phyloP scores from a whole-genome alignment of 2,113 vertebrate genomes.

The Brachypodius melanocephalos region DNA sequence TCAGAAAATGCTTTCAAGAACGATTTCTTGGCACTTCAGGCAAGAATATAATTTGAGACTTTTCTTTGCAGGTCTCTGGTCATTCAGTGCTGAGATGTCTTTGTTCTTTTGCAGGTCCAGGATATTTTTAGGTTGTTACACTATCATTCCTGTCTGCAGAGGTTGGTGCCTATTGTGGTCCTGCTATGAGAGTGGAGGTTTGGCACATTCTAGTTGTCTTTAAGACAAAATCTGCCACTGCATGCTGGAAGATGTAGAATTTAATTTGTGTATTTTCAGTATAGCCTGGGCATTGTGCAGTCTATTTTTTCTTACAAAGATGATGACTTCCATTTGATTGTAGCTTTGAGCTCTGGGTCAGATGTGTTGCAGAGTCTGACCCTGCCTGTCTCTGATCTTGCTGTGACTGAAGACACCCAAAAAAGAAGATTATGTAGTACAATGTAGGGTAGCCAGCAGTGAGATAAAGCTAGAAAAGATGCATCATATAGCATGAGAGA shows the following conservation, averaged over 20 bases:
- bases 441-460: neutral
- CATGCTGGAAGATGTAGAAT: neutral
- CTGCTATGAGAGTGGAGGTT: rapidly evolving
- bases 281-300: neutral
- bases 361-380: neutral
- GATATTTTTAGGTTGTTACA: neutral
- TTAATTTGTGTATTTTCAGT: neutral
- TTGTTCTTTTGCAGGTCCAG: neutral
- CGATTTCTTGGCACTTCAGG: neutral
- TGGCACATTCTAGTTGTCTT: neutral
- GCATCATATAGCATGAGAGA: neutral
- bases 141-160: neutral
- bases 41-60: neutral
- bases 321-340: neutral
- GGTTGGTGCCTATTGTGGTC: rapidly evolving
- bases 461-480: neutral
- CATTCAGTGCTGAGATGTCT: neutral
- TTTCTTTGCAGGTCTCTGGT: neutral
- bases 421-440: neutral
- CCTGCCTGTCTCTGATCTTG: neutral
- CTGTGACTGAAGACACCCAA: neutral
- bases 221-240: neutral
- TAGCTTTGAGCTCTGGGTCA: neutral
- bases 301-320: neutral
- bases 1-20: neutral